Conservation (phyloP, 2,888 invertebrate genomes). For the Ommatoiulus sabulosus region DNA sequence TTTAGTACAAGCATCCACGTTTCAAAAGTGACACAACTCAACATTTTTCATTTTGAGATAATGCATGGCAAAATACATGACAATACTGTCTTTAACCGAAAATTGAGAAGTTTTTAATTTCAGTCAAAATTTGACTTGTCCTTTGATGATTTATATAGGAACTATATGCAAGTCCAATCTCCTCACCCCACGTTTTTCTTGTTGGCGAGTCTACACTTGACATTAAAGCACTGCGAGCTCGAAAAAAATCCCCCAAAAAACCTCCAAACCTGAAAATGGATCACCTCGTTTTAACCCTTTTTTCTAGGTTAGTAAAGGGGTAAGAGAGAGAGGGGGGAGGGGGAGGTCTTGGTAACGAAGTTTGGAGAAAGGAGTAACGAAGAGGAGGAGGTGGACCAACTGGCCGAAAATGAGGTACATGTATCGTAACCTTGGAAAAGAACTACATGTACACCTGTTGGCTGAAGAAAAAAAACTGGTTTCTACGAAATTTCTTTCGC, state of each 20-base stretch:
- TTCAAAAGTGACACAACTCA: too few species aligned
- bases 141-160: too few species aligned
- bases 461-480: slow-evolving; percentile 1
- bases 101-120: too few species aligned
- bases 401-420: slow-evolving; percentile 49
- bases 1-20: too few species aligned
- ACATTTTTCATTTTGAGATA: too few species aligned
- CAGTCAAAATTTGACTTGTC: too few species aligned
- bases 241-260: not conserved
- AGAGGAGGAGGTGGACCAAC: slow-evolving; percentile 11
- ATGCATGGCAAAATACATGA: too few species aligned
- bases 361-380: not conserved
- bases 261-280: slow-evolving; percentile 40
- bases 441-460: slow-evolving; percentile 42
- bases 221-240: not conserved
- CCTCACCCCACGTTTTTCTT: not conserved
- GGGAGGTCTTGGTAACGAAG: not conserved
- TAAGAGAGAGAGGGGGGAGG: not conserved
- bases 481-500: slow-evolving; percentile 41
- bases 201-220: not conserved
- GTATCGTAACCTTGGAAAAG: slow-evolving; percentile 5
- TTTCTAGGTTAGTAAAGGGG: slow-evolving; percentile 43
- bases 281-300: slow-evolving; percentile 38
- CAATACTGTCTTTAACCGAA: too few species aligned
- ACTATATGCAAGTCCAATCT: too few species aligned